A percentile compares a stretch with the other conserved stretches of the same genome.
Conservation (phyloP, 2,888 invertebrate genomes). For the Harpagoxenus sublaevis region DNA sequence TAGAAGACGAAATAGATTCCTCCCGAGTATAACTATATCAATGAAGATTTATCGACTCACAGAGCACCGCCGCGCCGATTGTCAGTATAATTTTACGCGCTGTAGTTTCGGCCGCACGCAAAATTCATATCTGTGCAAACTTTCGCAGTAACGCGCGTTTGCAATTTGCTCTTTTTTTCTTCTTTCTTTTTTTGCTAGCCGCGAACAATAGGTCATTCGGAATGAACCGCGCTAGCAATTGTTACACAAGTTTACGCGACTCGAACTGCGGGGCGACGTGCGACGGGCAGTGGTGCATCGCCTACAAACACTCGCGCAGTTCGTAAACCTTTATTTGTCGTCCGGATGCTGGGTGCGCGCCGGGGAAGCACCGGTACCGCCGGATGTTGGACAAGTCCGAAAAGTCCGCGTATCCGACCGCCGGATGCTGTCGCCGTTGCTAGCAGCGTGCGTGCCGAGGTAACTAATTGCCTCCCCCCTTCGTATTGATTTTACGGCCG, state of each 20-base stretch:
- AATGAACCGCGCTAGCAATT: slow-evolving; percentile 41
- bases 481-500: slow-evolving; percentile 68
- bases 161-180: neutral
- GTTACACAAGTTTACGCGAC: slow-evolving; percentile 44
- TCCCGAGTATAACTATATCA: neutral
- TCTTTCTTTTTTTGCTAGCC: slow-evolving; percentile 6
- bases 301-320: slow-evolving; percentile 50
- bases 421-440: slow-evolving; percentile 69
- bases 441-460: slow-evolving; percentile 67
- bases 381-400: slow-evolving; percentile 75
- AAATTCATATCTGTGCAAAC: slow-evolving; percentile 2
- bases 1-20: neutral
- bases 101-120: neutral
- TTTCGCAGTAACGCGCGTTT: slow-evolving; percentile 17
- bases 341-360: slow-evolving; percentile 42
- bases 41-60: neutral
- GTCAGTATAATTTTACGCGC: neutral
- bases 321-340: slow-evolving; percentile 54
- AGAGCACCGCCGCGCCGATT: neutral
- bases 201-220: slow-evolving; percentile 45
- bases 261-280: slow-evolving; percentile 13
- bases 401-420: slow-evolving; percentile 71
- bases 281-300: slow-evolving; percentile 3
- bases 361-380: slow-evolving; percentile 41
- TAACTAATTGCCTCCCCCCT: slow-evolving; percentile 67